Conservation (phyloP, 2,888 invertebrate genomes). For the Drosophila merina region DNA sequence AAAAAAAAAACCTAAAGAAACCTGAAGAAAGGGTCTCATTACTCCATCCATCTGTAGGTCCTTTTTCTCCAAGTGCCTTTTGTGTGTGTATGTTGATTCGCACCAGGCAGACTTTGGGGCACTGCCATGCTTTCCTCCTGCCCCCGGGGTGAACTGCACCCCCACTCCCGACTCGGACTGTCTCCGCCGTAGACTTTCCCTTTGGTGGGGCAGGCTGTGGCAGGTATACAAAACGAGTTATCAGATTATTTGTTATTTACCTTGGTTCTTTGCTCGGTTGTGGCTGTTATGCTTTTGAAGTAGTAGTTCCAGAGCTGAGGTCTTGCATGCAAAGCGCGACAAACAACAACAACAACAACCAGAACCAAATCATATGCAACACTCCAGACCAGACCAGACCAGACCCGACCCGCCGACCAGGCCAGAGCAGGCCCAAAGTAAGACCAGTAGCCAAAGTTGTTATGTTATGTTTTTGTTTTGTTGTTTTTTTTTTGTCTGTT, state of each 20-base stretch:
- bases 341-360: slow-evolving; percentile 43
- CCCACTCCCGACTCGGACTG: slow-evolving; percentile 17
- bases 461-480: slow-evolving; percentile 26
- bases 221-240: slow-evolving; percentile 80
- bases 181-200: slow-evolving; percentile 63
- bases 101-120: slow-evolving; percentile 76
- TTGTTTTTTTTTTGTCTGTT: slow-evolving; percentile 12
- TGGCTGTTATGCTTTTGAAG: slow-evolving; percentile 59
- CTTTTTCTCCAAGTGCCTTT: slow-evolving; percentile 5
- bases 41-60: not conserved
- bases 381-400: slow-evolving; percentile 56
- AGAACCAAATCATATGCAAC: slow-evolving; percentile 62
- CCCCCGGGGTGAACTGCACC: slow-evolving; percentile 51
- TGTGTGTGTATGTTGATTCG: slow-evolving; percentile 43
- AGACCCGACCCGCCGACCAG: not conserved
- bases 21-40: too few relatives aligned
- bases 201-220: slow-evolving; percentile 50
- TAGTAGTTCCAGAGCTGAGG: slow-evolving; percentile 63
- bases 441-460: slow-evolving; percentile 77
- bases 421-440: slow-evolving; percentile 46
- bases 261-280: slow-evolving; percentile 51
- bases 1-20: slow-evolving; percentile 3
- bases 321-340: slow-evolving; percentile 76
- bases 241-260: slow-evolving; percentile 80
- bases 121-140: slow-evolving; percentile 63